Base-by-base conservation (phyloP, 2,888 invertebrate species). In the Tachina lurida region DNA sequence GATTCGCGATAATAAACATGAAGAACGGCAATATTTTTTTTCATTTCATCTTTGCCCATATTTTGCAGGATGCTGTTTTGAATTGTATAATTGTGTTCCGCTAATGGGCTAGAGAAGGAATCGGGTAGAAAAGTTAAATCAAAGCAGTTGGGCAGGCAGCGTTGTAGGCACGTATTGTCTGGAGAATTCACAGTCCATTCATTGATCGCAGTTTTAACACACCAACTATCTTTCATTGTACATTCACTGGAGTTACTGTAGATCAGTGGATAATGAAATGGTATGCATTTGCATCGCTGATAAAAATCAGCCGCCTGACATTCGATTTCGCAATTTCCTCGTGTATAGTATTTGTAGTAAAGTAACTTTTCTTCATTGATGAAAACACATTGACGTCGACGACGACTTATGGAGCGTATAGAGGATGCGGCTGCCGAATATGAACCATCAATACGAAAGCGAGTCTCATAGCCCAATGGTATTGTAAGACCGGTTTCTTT, bases 1-100 rank as follows among this genome's bases (percentile, higher is more conserved):
- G 95, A 95, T 54, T 95, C 95, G 77, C 95, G 94, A 89, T 96
- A 97, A 91, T 94, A 97, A 87, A 97, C 94, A 90, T 97, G 96
- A 49, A 96, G 93, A 0, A 96, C 93, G 5, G 96, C 95, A 93
- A 96, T 95, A 90, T 97, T 96, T 88, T 95, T 93, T 67, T 81
- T 65, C 4, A 91, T 47, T 73, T 91, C 90, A 0, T 88, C 82
- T 43, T 89, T 89, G 13, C 89, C 84, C 58, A 90, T 89, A 3
- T 87, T 84, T 9, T 88, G 88, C 62, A 92, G 86, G 8, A 87
- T 12, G 0, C 71, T n/a, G 17, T 90, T 90, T 5, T 89, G 87
- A 62, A 92, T 88, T 9, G 80, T 87, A 54, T 89, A 92, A 7
- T 90, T 87, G 4, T 84, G 79, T 9, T 76, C 68, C 3, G 89